Base-by-base conservation (phyloP, 2,888 invertebrate species). In the Stratiomys singularior region DNA sequence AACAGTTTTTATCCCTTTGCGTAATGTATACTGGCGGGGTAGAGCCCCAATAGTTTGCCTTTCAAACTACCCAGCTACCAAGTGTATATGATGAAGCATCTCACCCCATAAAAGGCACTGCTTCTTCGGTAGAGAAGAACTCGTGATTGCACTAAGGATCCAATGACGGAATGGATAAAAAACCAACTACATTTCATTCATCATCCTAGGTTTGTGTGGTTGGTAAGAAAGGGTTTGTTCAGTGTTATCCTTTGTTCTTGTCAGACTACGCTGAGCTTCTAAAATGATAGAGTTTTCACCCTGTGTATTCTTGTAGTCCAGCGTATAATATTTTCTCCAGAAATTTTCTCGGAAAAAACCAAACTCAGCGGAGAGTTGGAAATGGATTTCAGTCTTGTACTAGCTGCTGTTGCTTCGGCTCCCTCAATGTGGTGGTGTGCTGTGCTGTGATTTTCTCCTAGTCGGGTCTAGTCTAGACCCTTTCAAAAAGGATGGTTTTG, bases 1-100 rank as follows among this genome's bases (percentile, higher is more conserved):
- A 69, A 69, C 69, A 44, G 47, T 46, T 27, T 69, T 69, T 69
- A 69, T 47, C 69, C 69, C 27, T 63, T 76, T 64, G 47, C 47
- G 52, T 64, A 47, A 15, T 67, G 46, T 21, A 67, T 30, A 23
- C 30, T 64, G 25, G 13, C 37, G 37, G 37, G 37, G 9, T 37
- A 9, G 37, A 37, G 9, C 3, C 37, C 37, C 9, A 37, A 37
- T 37, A 9, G 9, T 37, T 5, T 37, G 37, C 37, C 37, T 37
- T 37, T 5, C 37, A 37, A 5, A 37, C 37, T 37, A 37, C n/a
- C n/a, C 37, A 37, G 37, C 9, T 37, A 37, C n/a, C n/a, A n/a
- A n/a, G n/a, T n/a, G 37, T 37, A 37, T 27, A 15, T 63, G 63
- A 63, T 27, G 27, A 63, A 63, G 13, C 18, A 44, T 21, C 66